Conservation (phyloP, 2,797 vertebrate species). For the Hylomyscus alleni region DNA sequence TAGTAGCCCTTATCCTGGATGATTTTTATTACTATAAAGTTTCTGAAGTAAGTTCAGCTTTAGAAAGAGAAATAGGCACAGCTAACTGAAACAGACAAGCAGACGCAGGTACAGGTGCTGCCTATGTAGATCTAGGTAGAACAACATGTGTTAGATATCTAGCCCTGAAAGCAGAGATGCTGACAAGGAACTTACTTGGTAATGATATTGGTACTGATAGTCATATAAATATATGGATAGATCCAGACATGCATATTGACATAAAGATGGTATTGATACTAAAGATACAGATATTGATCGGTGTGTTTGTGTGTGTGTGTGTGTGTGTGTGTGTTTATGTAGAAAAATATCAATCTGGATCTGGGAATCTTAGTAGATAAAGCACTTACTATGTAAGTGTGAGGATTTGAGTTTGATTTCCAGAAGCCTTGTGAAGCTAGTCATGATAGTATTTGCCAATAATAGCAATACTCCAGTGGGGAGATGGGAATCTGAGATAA, state of each 20-base stretch:
- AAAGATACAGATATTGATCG: too few species aligned
- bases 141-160: background rate
- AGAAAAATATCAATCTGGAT: background rate
- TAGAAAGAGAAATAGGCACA: background rate
- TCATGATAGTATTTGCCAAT: background rate
- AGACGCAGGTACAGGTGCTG: background rate
- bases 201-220: too few species aligned
- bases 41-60: background rate
- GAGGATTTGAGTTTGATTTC: background rate
- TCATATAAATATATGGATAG: too few species aligned
- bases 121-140: background rate
- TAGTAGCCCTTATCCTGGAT: background rate
- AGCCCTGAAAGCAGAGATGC: background rate
- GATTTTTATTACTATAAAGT: background rate
- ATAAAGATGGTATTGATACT: background rate
- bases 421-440: background rate
- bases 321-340: background rate
- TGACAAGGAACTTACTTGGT: background rate
- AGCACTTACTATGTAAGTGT: too few species aligned
- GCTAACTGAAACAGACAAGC: background rate
- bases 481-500: background rate
- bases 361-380: background rate
- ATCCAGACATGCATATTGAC: background rate
- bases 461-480: background rate
- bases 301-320: background rate